Evolutionary conservation across 2,113 vertebrate genomes (phyloP), one percentile per base, ranked within the genome.

Genomic region (Strix uralensis): DNA sequence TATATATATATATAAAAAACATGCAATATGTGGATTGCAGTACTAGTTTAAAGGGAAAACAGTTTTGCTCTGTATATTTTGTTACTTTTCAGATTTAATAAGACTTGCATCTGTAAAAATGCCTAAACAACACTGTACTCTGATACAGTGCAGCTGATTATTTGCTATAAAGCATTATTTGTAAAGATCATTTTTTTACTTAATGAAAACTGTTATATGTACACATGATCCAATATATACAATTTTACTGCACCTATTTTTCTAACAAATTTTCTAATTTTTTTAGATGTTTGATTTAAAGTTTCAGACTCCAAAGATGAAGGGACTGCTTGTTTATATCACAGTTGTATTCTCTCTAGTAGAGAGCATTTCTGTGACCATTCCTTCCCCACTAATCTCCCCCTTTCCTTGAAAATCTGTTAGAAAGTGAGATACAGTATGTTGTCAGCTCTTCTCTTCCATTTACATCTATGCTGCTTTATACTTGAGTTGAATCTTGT

Each of bases 11-110:
- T n/a, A 71, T 52, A 65, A 14, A 89, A 97, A 86, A 21, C 19
- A 93, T 92, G 97, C 97, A 98, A 92, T 90, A 93, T 26, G n/a
- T 95, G 96, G 98, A 98, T 98, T 98, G 97, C 97, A 97, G 72
- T 96, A 82, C 83, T 98, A 98, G 97, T 94, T 97, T 91, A 71
- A 97, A 98, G 98, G 98, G 98, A 98, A 98, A 98, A 97, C 98
- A 97, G 97, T 98, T 97, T 97, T 98, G 98, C 98, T 99, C 99
- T 99, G 98, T 99, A 99, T 99, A 99, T 99, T 98, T 99, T 98
- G 98, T 98, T 97, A 98, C 98, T 98, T 98, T 98, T 98, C 97
- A 98, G 98, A 98, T 98, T 97, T 97, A 98, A 97, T 97, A 98
- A 85, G 83, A 96, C 95, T 96, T 88, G 75, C 87, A 63, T 97